Percentiles rank a stretch among this genome's conserved stretches.
phyloP scores from a whole-genome alignment of 2,113 vertebrate genomes.

The Tachuris rubrigastra region DNA sequence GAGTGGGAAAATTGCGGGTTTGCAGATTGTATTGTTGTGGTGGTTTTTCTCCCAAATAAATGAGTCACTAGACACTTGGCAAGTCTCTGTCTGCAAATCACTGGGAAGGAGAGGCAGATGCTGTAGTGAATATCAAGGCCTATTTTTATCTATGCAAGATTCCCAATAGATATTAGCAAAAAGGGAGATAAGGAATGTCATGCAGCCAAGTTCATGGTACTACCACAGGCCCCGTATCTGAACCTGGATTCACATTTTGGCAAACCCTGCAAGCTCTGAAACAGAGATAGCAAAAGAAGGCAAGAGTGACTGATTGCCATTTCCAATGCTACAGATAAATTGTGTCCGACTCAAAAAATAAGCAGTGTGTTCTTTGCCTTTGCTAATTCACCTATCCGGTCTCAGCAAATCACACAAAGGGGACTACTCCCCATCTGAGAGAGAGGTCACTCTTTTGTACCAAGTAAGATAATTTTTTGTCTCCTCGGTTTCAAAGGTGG shows the following conservation, averaged over 20 bases:
- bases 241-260: not conserved
- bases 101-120: not conserved
- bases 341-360: not conserved
- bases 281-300: not conserved
- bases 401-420: not conserved
- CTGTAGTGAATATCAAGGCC: not conserved
- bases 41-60: not conserved
- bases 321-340: not conserved
- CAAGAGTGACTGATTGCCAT: not conserved
- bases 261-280: not conserved
- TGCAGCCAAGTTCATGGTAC: not conserved
- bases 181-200: not conserved
- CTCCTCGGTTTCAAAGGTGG: not conserved
- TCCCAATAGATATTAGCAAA: not conserved
- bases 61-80: conserved; percentile 61
- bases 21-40: conserved; percentile 47
- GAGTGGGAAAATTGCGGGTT: conserved; percentile 16
- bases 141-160: not conserved
- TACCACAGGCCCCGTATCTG: not conserved
- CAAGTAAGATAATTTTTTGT: not conserved
- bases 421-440: not conserved
- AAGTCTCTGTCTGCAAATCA: conserved; percentile 47
- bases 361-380: not conserved
- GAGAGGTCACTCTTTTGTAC: not conserved
- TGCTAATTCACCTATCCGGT: not conserved